Conservation (phyloP, 2,888 invertebrate genomes). For the Lasioglossum oenotherae region DNA sequence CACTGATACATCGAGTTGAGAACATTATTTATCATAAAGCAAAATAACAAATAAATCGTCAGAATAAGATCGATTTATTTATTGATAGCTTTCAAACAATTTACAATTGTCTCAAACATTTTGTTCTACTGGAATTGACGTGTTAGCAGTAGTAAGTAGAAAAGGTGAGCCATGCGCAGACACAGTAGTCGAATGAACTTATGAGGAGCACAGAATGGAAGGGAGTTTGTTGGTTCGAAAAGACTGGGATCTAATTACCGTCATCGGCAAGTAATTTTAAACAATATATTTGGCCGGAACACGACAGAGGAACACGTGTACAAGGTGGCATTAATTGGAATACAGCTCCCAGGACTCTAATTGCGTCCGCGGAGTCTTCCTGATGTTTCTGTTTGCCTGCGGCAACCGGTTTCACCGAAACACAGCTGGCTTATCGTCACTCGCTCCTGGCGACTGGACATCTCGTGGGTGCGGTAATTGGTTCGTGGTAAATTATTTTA, state of each 20-base stretch:
- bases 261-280: constrained; percentile 1
- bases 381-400: constrained; percentile 30
- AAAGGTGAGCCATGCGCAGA: not conserved
- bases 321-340: constrained; percentile 61
- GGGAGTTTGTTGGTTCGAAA: not conserved
- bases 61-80: too few relatives aligned
- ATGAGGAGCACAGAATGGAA: not conserved
- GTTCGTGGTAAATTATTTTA: constrained; percentile 50
- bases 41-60: too few relatives aligned
- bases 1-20: too few relatives aligned
- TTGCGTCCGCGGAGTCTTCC: constrained; percentile 47
- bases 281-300: constrained; percentile 41
- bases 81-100: too few relatives aligned
- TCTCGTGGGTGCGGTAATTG: constrained; percentile 47
- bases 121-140: not conserved
- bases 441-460: constrained; percentile 30
- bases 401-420: constrained; percentile 51
- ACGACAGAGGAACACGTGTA: constrained; percentile 31
- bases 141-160: not conserved
- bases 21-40: too few relatives aligned
- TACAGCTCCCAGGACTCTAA: constrained; percentile 57
- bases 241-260: not conserved
- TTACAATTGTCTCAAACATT: too few relatives aligned
- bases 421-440: constrained; percentile 41
- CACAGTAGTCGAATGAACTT: not conserved